phyloP scores from a whole-genome alignment of 2,888 invertebrate species.

The Spisula solida region DNA sequence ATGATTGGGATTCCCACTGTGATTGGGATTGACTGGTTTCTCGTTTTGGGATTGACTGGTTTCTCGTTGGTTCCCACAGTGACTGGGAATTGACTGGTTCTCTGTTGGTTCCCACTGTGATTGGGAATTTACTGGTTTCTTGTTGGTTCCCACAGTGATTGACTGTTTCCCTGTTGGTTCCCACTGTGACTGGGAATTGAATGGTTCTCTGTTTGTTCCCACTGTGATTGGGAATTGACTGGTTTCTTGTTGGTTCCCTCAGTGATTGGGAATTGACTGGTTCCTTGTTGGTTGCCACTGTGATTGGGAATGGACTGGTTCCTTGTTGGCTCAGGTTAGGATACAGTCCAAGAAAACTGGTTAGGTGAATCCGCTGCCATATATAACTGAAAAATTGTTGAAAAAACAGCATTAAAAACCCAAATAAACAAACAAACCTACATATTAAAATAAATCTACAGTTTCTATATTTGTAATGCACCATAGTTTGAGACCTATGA shows the following conservation, averaged over 20 bases:
- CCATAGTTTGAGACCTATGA: no score
- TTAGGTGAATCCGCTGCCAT: no score
- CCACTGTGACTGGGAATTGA: neutral
- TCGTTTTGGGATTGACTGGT: neutral
- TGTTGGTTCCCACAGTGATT: slow-evolving; percentile 1
- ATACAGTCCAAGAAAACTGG: no score
- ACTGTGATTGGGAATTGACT: neutral
- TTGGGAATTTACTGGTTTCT: neutral
- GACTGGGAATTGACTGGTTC: neutral
- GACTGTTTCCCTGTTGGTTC: neutral
- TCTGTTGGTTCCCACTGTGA: neutral
- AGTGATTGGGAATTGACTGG: neutral
- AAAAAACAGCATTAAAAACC: no score
- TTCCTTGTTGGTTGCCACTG: neutral
- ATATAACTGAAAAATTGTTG: no score
- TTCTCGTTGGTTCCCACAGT: slow-evolving; percentile 2
- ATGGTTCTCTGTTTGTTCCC: neutral
- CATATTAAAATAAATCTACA: no score
- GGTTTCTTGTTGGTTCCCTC: slow-evolving; percentile 8
- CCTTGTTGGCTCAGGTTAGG: no score
- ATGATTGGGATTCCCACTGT: neutral
- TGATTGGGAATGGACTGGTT: no score
- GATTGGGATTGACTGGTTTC: neutral
- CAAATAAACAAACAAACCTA: no score
- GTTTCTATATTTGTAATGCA: no score